Conservation (phyloP, 2,113 vertebrate species). For the Sinocyclocheilus grahami region DNA sequence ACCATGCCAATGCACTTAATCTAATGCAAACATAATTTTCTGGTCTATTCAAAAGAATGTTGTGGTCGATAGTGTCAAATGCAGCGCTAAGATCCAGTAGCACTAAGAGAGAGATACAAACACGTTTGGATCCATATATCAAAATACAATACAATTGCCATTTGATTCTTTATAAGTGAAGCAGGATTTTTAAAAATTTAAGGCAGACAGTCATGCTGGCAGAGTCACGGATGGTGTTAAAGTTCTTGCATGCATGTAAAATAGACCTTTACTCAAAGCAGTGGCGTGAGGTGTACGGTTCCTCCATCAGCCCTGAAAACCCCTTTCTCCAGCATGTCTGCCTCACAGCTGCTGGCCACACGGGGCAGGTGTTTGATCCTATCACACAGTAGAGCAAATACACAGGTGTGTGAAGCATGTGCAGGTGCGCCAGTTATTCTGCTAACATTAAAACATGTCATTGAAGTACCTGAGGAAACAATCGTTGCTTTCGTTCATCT, state of each 20-base stretch:
- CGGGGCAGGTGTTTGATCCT: not conserved
- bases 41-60: too few species aligned
- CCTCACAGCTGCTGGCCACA: slow-evolving; percentile 18
- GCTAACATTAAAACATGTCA: slow-evolving; percentile 63
- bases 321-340: too few species aligned
- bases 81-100: too few species aligned
- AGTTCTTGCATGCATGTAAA: not conserved
- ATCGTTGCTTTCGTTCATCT: not conserved
- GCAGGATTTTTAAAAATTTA: not conserved
- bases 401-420: slow-evolving; percentile 58
- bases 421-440: slow-evolving; percentile 66
- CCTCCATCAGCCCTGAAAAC: slow-evolving; percentile 9
- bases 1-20: too few species aligned
- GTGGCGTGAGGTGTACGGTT: not conserved
- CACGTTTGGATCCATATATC: too few species aligned
- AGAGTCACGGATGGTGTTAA: not conserved
- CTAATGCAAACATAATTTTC: too few species aligned
- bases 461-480: slow-evolving; percentile 25
- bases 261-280: slow-evolving; percentile 3
- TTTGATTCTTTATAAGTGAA: not conserved
- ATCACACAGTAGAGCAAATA: slow-evolving; percentile 5
- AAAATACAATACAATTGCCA: too few species aligned
- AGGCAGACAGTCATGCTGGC: not conserved
- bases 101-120: too few species aligned
- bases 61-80: too few species aligned